These are phyloP conservation scores for Dichetophora obliterata DNA, from an alignment of 2,888 invertebrate genomes.

Conservation along the genomic window DNA sequence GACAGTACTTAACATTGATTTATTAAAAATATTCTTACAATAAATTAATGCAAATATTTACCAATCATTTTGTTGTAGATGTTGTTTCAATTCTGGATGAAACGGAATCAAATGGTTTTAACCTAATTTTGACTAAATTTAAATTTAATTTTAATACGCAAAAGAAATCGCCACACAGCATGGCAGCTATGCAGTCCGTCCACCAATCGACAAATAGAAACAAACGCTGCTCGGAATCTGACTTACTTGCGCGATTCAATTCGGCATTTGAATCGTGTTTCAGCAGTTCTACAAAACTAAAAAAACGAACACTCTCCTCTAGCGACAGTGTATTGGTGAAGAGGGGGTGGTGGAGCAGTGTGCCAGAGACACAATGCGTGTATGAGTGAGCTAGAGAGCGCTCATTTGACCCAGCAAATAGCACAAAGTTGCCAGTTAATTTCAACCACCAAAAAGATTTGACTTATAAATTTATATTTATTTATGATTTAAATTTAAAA, in stretches of 20 bases:
- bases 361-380: no score
- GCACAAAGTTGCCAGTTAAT: no score
- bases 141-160: slow-evolving; percentile 57
- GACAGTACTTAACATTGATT: neutral
- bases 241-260: slow-evolving; percentile 14
- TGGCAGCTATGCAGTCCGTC: slow-evolving; percentile 41
- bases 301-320: neutral
- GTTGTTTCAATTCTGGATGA: slow-evolving; percentile 24
- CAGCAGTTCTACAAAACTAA: neutral
- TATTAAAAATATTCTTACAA: slow-evolving; percentile 1
- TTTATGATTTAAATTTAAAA: no score
- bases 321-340: neutral
- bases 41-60: slow-evolving; percentile 51
- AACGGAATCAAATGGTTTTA: slow-evolving; percentile 50
- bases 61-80: slow-evolving; percentile 56
- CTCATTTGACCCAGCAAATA: no score
- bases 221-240: slow-evolving; percentile 25
- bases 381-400: no score
- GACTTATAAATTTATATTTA: no score
- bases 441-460: no score
- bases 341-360: neutral
- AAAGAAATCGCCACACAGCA: slow-evolving; percentile 55
- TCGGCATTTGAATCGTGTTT: slow-evolving; percentile 14
- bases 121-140: slow-evolving; percentile 57
- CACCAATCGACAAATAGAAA: slow-evolving; percentile 38